These are phyloP conservation scores for Rhagonycha fulva DNA, from an alignment of 2,888 invertebrate species.

Conservation along the genomic window DNA sequence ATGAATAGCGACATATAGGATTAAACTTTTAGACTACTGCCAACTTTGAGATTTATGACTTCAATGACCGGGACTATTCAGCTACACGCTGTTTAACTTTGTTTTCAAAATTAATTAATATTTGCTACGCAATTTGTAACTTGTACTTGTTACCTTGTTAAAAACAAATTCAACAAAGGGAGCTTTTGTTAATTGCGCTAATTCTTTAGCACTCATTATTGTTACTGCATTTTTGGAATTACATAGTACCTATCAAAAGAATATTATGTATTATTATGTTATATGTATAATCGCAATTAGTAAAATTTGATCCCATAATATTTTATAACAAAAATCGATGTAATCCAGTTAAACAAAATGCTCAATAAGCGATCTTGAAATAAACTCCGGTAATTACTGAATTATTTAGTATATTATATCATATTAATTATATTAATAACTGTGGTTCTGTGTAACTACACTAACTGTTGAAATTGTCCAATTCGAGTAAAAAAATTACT, in stretches of 20 bases:
- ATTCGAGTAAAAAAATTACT: too few species aligned
- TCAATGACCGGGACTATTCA: slow-evolving; percentile 43
- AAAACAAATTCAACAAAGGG: background rate
- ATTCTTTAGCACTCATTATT: background rate
- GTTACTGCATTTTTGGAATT: background rate
- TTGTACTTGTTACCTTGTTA: background rate
- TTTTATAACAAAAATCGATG: too few species aligned
- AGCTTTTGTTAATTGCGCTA: background rate
- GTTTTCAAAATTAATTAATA: slow-evolving; percentile 2
- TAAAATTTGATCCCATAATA: too few species aligned
- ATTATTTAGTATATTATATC: too few species aligned
- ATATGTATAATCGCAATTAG: background rate
- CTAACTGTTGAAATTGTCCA: too few species aligned
- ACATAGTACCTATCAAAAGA: background rate
- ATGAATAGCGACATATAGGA: slow-evolving; percentile 46
- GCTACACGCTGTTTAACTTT: slow-evolving; percentile 7
- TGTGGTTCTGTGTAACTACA: too few species aligned
- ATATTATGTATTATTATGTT: background rate
- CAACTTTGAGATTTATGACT: slow-evolving; percentile 47
- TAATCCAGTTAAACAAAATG: too few species aligned
- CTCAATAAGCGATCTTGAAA: too few species aligned
- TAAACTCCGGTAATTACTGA: too few species aligned
- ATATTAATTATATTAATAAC: too few species aligned
- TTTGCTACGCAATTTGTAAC: background rate
- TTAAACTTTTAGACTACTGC: slow-evolving; percentile 48